phyloP scores from a whole-genome alignment of 2,888 invertebrate species.

The Eristalinus aeneus region DNA sequence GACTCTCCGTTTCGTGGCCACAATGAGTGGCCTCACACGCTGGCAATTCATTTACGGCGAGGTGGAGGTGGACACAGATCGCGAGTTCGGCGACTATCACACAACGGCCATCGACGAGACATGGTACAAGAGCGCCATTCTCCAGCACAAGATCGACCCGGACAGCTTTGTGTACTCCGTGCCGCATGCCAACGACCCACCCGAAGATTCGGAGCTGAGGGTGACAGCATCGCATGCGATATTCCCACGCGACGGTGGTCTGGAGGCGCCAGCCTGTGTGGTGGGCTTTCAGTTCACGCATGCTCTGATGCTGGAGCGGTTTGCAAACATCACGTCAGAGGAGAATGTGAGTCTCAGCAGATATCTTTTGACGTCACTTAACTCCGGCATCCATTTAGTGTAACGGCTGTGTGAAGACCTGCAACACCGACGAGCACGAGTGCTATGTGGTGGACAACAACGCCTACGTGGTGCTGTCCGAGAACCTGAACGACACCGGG shows the following conservation, averaged over 20 bases:
- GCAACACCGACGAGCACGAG: conserved; percentile 84
- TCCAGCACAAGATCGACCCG: conserved; percentile 89
- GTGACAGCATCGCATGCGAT: conserved; percentile 92
- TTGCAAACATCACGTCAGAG: conserved; percentile 85
- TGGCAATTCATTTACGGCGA: conserved; percentile 90
- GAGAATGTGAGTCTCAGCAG: conserved; percentile 78
- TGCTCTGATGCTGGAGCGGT: conserved; percentile 85
- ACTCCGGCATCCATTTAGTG: conserved; percentile 77
- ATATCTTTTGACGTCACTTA: not conserved
- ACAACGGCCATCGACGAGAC: conserved; percentile 91
- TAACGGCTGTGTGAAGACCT: conserved; percentile 82
- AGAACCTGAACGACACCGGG: conserved; percentile 86
- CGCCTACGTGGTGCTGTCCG: conserved; percentile 89
- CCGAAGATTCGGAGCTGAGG: conserved; percentile 82
- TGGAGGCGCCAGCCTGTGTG: conserved; percentile 92
- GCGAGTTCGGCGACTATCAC: conserved; percentile 89
- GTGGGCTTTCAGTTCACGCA: conserved; percentile 93
- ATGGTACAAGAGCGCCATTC: conserved; percentile 94
- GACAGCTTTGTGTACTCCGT: conserved; percentile 90
- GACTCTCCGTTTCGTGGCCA: conserved; percentile 90
- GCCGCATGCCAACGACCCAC: conserved; percentile 82
- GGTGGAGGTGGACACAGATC: conserved; percentile 81
- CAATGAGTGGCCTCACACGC: conserved; percentile 93
- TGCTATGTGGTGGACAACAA: conserved; percentile 96
- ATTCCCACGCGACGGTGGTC: conserved; percentile 88